Conservation (phyloP, 2,113 vertebrate genomes). For the Callionymus lyra region DNA sequence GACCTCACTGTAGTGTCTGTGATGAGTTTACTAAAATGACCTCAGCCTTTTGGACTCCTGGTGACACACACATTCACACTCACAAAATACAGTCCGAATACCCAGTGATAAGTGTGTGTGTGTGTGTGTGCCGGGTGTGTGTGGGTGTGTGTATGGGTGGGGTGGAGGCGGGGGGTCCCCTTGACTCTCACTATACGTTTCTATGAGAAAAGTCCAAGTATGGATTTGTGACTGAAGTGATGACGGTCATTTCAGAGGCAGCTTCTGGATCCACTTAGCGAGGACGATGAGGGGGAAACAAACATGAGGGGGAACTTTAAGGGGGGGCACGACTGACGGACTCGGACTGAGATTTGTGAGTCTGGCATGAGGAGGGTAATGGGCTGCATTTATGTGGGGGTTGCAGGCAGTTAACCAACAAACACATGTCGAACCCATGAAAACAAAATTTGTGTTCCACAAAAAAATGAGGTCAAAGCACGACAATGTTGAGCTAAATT, state of each 20-base stretch:
- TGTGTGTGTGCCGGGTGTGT: no score
- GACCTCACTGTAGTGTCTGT: conserved; percentile 25
- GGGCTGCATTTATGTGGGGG: conserved; percentile 23
- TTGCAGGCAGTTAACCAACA: conserved; percentile 14
- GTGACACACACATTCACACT: conserved; percentile 5
- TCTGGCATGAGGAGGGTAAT: conserved; percentile 25
- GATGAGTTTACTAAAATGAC: conserved; percentile 47
- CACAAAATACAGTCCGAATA: neutral
- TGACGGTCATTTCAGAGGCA: neutral
- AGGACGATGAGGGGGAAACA: conserved; percentile 11
- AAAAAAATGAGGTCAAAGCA: no score
- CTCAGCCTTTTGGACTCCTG: conserved; percentile 37
- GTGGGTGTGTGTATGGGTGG: no score
- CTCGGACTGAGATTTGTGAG: conserved; percentile 40
- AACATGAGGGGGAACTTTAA: conserved; percentile 5
- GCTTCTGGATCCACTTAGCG: conserved; percentile 33
- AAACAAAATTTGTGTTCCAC: no score
- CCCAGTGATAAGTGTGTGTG: no score
- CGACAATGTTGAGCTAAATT: no score
- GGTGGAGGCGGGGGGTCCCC: no score
- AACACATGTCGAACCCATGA: neutral
- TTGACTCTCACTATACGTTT: no score
- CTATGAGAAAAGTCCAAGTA: conserved; percentile 11
- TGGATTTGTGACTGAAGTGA: conserved; percentile 11
- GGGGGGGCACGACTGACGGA: conserved; percentile 16